Evolutionary conservation across 2,797 vertebrate genomes (phyloP).

Genomic region (Galaxias olidus): DNA sequence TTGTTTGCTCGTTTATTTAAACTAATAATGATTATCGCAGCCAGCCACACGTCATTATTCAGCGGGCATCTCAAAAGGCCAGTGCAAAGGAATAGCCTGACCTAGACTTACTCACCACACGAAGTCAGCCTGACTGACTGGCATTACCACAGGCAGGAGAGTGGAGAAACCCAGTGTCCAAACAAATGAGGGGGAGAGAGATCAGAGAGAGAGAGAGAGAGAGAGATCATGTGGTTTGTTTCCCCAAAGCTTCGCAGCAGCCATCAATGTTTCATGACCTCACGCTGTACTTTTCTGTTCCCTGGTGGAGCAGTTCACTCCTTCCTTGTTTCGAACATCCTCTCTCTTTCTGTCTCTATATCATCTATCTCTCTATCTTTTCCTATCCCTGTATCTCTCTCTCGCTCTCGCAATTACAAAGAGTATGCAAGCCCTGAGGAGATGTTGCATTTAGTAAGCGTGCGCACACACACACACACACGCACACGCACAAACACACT

Average conservation of each 20-base stretch:
- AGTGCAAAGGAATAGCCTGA: background rate
- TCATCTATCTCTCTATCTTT: too few species aligned
- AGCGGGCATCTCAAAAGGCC: constrained; percentile 3
- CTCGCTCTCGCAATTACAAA: constrained; percentile 6
- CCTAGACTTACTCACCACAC: constrained; percentile 29
- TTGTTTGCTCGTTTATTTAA: too few species aligned
- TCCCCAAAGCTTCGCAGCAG: constrained; percentile 29
- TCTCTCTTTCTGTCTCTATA: too few species aligned
- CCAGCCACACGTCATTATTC: background rate
- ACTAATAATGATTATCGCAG: too few species aligned
- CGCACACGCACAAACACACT: background rate
- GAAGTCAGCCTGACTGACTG: constrained; percentile 30
- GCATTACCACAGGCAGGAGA: constrained; percentile 26
- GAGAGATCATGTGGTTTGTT: constrained; percentile 38
- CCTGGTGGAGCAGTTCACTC: constrained; percentile 9
- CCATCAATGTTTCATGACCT: constrained; percentile 53
- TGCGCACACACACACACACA: background rate
- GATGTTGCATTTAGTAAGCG: constrained; percentile 1
- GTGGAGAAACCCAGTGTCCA: background rate
- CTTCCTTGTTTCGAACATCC: too few species aligned
- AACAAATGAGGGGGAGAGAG: constrained; percentile 1
- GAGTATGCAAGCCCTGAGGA: constrained; percentile 14
- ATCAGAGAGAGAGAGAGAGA: background rate
- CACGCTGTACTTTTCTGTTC: constrained; percentile 25
- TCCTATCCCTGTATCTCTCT: too few species aligned